These are phyloP conservation scores for Tinamus guttatus DNA, from an alignment of 2,113 vertebrate genomes.

Conservation along the genomic window DNA sequence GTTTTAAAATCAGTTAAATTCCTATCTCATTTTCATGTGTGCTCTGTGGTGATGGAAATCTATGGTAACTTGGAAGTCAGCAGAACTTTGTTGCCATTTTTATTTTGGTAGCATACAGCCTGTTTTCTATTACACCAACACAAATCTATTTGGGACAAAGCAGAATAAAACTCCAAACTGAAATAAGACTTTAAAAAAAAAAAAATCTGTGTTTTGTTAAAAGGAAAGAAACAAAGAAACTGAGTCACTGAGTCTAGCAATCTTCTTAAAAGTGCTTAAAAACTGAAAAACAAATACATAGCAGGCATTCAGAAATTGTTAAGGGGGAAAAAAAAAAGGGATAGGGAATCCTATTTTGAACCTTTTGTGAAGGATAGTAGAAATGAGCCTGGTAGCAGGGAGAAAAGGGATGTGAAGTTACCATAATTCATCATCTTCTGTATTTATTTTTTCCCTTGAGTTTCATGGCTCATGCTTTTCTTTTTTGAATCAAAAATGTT, in stretches of 20 bases:
- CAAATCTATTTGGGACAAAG: neutral
- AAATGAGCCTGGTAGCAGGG: neutral
- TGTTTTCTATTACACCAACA: neutral
- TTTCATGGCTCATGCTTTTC: neutral
- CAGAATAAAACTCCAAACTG: neutral
- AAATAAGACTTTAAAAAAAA: neutral
- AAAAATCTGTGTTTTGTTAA: neutral
- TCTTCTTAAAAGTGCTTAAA: neutral
- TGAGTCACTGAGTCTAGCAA: accelerated
- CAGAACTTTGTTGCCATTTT: conserved; percentile 39
- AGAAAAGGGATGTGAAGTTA: neutral
- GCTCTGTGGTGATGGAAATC: neutral
- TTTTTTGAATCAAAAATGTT: neutral
- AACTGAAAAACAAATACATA: neutral
- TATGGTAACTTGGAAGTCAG: conserved; percentile 27
- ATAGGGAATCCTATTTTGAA: neutral
- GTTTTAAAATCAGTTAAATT: neutral
- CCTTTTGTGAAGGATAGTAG: neutral
- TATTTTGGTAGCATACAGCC: neutral
- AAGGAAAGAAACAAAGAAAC: neutral
- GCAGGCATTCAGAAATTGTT: neutral
- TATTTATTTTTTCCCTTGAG: neutral
- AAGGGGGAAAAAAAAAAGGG: neutral
- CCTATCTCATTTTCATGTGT: neutral
- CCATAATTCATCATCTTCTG: neutral